Base-by-base conservation (phyloP, 2,888 invertebrate genomes). In the Tineola bisselliella region DNA sequence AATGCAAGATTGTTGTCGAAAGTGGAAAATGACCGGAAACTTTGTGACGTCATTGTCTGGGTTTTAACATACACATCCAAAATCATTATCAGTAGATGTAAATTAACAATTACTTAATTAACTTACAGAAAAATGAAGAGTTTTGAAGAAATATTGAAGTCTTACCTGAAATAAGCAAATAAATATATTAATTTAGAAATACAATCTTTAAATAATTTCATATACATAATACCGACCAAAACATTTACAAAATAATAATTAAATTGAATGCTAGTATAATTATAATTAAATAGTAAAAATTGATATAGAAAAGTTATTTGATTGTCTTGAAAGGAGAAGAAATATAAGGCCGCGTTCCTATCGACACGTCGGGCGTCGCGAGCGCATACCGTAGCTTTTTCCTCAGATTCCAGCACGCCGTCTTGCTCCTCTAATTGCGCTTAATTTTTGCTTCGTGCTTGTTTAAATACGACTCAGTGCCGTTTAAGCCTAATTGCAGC, bases 361-460 rank as follows among this genome's bases (percentile, higher is more conserved):
- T 76, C 77, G 74, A 79, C 81, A 79, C 79, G 73, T 77, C 61
- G 71, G 74, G 62, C 66, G 66, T 73, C 76, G 73, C 76, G 67
- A 67, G 71, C 66, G 74, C 76, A 82, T 82, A 73, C 84, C 78
- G 62, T 63, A 63, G 66, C 70, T 83, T 84, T 84, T 80, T 79
- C 71, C 67, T 68, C 70, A 74, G 76, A 84, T 84, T 75, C 81
- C 74, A 68, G 69, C 75, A 72, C 79, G 77, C 81, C 77, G 79
- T 73, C 74, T 74, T 76, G 73, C 76, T 70, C 76, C 69, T 76
- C 78, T 84, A 84, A 84, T 84, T 83, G 76, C 76, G 74, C 76
- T 81, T 83, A 83, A 84, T 84, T 84, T 77, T 70, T 77, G 67
- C 77, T 76, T 75, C 81, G 77, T 80, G 81, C 79, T 73, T 81